Evolutionary conservation across 2,888 invertebrate genomes (phyloP).

Genomic region (Diaperis boleti): DNA sequence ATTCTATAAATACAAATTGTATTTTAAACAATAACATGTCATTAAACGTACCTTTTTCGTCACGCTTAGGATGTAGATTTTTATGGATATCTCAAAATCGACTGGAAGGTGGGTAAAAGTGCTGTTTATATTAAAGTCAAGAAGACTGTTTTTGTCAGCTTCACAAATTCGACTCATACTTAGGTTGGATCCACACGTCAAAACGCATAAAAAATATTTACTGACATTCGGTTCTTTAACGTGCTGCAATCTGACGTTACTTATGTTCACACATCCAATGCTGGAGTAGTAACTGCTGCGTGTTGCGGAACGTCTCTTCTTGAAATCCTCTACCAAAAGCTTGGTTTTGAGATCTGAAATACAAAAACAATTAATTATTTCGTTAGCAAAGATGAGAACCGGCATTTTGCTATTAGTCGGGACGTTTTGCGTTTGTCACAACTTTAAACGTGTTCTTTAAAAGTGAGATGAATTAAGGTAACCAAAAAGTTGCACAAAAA

Average conservation of each 20-base stretch:
- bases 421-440: too few species aligned
- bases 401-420: too few species aligned
- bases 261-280: conserved; percentile 1
- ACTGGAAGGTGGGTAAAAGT: conserved; percentile 1
- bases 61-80: conserved; percentile 6
- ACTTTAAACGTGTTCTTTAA: too few species aligned
- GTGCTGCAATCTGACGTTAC: not conserved
- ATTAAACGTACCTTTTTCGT: conserved; percentile 19
- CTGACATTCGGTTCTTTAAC: not conserved
- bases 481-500: too few species aligned
- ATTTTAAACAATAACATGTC: too few species aligned
- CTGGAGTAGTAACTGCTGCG: not conserved
- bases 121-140: conserved; percentile 7
- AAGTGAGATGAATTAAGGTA: too few species aligned
- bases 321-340: not conserved
- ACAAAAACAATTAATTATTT: not conserved
- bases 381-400: too few species aligned
- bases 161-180: conserved; percentile 5
- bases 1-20: not conserved
- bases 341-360: conserved; percentile 4
- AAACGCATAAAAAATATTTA: conserved; percentile 4
- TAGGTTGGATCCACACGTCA: not conserved
- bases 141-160: not conserved
- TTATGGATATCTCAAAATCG: conserved; percentile 7
- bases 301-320: not conserved